These are phyloP conservation scores for Rallus crepitans DNA, from an alignment of 2,797 vertebrate species.

Conservation along the genomic window DNA sequence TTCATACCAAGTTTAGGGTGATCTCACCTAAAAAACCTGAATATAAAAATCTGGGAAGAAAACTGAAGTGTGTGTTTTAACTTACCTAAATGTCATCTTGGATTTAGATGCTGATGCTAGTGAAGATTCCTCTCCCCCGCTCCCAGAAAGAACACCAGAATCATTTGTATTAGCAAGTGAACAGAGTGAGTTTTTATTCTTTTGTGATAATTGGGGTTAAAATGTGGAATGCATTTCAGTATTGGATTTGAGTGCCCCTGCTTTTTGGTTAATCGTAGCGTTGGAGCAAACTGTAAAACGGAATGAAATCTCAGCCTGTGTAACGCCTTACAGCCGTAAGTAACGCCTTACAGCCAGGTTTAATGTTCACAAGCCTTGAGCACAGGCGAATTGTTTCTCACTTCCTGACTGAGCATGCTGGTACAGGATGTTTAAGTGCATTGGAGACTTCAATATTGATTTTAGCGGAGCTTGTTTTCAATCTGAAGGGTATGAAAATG, in stretches of 20 bases:
- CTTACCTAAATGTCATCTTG: slow-evolving; percentile 59
- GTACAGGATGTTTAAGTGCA: not conserved
- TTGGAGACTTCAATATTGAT: not conserved
- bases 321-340: not conserved
- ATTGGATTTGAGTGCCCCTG: not conserved
- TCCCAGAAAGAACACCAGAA: slow-evolving; percentile 94
- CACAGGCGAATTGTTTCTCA: not conserved
- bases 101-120: slow-evolving; percentile 89
- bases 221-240: not conserved
- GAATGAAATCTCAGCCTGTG: not conserved
- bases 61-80: not conserved
- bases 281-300: not conserved
- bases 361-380: not conserved
- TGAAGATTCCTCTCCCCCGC: slow-evolving; percentile 92
- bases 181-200: slow-evolving; percentile 75
- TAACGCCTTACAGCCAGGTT: not conserved
- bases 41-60: not conserved
- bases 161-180: slow-evolving; percentile 94
- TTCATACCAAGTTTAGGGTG: not conserved
- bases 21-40: not conserved
- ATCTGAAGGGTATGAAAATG: not conserved
- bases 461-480: not conserved
- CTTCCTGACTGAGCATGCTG: not conserved
- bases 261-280: not conserved
- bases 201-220: not conserved